phyloP scores from a whole-genome alignment of 2,888 invertebrate species.

The Desoria tigrina region DNA sequence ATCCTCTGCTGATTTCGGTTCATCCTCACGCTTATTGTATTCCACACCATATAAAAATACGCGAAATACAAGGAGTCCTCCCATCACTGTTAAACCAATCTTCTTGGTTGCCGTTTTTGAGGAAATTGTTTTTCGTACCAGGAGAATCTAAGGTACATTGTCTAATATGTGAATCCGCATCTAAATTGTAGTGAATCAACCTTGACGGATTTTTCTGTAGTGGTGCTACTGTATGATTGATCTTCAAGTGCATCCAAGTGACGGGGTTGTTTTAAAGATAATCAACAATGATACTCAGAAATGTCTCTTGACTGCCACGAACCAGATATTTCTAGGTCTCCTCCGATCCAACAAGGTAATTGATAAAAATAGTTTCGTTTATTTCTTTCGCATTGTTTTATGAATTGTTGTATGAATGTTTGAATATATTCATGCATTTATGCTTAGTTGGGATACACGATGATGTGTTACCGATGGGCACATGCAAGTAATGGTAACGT shows the following conservation, averaged over 20 bases:
- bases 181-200: background rate
- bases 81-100: slow-evolving; percentile 21
- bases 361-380: background rate
- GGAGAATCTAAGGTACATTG: slow-evolving; percentile 17
- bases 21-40: slow-evolving; percentile 34
- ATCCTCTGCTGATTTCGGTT: slow-evolving; percentile 29
- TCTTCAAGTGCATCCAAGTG: slow-evolving; percentile 25
- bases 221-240: slow-evolving; percentile 33
- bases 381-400: too few species aligned
- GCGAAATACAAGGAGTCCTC: slow-evolving; percentile 29
- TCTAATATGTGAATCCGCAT: background rate
- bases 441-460: slow-evolving; percentile 28
- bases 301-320: background rate
- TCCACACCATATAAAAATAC: slow-evolving; percentile 29
- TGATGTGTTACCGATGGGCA: slow-evolving; percentile 36
- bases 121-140: slow-evolving; percentile 20
- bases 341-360: slow-evolving; percentile 26
- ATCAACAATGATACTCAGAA: slow-evolving; percentile 32
- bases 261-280: slow-evolving; percentile 28
- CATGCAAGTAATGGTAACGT: background rate
- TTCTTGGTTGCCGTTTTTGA: slow-evolving; percentile 31
- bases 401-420: too few species aligned
- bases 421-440: background rate
- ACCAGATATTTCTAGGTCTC: slow-evolving; percentile 24
- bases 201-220: background rate